A percentile compares a stretch with the other conserved stretches of the same genome.
phyloP scores from a whole-genome alignment of 2,797 vertebrate genomes.

The Gambusia yucatana region DNA sequence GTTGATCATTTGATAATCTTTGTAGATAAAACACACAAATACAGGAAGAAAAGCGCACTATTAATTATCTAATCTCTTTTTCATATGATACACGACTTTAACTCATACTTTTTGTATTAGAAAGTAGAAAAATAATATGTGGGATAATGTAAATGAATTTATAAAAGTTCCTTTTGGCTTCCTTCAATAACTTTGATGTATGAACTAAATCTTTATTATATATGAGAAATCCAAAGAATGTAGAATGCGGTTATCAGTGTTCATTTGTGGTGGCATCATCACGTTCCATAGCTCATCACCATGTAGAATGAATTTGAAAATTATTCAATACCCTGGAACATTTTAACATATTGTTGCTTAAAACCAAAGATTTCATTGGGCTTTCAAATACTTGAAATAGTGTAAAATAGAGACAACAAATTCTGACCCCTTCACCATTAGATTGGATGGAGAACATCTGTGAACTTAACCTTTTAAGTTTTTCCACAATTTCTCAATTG shows the following conservation, averaged over 20 bases:
- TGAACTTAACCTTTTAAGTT: background rate
- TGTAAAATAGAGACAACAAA: background rate
- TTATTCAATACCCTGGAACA: background rate
- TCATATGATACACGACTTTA: background rate
- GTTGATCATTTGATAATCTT: conserved; percentile 16
- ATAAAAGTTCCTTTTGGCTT: background rate
- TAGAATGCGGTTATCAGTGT: background rate
- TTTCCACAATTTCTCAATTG: background rate
- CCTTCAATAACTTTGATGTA: background rate
- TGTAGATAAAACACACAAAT: background rate
- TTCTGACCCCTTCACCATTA: background rate
- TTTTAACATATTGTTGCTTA: background rate
- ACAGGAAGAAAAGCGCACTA: background rate
- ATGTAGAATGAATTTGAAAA: background rate
- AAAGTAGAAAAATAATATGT: background rate
- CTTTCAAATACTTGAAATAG: background rate
- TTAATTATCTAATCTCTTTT: background rate
- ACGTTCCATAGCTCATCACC: background rate
- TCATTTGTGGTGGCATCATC: background rate
- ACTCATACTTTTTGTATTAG: background rate
- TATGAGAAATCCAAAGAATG: background rate
- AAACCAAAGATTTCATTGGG: background rate
- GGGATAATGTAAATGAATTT: background rate
- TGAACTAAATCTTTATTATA: background rate
- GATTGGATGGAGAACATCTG: background rate